phyloP scores from a whole-genome alignment of 2,113 vertebrate species.

The Laticauda laticaudata region DNA sequence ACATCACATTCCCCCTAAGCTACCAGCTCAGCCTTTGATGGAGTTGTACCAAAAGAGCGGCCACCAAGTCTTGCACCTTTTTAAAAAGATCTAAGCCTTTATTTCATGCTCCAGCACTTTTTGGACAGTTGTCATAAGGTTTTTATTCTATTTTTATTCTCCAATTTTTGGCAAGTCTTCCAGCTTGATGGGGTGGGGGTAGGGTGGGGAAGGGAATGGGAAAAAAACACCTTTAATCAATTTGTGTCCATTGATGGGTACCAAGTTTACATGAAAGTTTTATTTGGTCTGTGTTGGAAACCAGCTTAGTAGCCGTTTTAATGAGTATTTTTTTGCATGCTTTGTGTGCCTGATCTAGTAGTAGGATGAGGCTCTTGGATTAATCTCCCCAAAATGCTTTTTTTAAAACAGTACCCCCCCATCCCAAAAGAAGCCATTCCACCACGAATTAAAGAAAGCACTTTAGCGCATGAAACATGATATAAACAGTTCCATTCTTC shows the following conservation, averaged over 20 bases:
- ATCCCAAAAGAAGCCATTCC: background rate
- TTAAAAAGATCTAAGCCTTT: background rate
- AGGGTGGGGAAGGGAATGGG: no score
- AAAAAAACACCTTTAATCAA: background rate
- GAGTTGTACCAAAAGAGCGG: background rate
- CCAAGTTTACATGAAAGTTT: background rate
- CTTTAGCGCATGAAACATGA: slow-evolving; percentile 10
- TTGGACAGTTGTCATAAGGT: background rate
- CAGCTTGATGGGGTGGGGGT: background rate
- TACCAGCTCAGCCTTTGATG: background rate
- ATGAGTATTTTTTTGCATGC: background rate
- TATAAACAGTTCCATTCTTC: background rate
- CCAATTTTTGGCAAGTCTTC: background rate
- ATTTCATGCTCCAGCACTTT: background rate
- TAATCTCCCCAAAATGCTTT: background rate
- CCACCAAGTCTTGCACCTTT: background rate
- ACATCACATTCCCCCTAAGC: background rate
- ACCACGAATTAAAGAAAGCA: slow-evolving; percentile 9
- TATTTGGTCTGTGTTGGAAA: background rate
- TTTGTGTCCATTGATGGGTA: background rate
- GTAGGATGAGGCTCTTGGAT: background rate
- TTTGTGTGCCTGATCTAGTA: background rate
- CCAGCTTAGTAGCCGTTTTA: background rate
- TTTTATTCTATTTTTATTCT: background rate
- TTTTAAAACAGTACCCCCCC: background rate